Evolutionary conservation across 2,113 vertebrate species (phyloP).

Genomic region (Bos indicus): DNA sequence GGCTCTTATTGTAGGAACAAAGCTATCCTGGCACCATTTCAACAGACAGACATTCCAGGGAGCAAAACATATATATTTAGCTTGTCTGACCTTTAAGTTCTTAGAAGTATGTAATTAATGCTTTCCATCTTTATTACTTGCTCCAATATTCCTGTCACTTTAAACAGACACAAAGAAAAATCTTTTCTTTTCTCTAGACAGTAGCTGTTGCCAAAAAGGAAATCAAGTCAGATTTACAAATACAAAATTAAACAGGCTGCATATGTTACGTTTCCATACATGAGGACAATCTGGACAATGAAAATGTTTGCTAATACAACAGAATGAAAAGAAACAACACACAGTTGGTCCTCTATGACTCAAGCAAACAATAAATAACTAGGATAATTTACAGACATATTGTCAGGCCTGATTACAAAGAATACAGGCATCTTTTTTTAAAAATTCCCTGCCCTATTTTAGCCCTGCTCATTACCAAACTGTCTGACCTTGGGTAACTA

Average conservation of each 20-base stretch:
- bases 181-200: constrained; percentile 74
- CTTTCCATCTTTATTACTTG: constrained; percentile 67
- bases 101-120: constrained; percentile 67
- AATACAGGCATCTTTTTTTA: background rate
- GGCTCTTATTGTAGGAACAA: constrained; percentile 46
- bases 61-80: constrained; percentile 56
- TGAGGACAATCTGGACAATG: constrained; percentile 68
- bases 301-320: constrained; percentile 66
- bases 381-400: constrained; percentile 48
- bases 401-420: background rate
- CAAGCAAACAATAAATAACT: constrained; percentile 48
- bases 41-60: constrained; percentile 46
- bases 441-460: background rate
- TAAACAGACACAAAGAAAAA: constrained; percentile 68
- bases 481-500: background rate
- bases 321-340: constrained; percentile 63
- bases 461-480: constrained; percentile 4
- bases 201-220: constrained; percentile 71
- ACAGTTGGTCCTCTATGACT: constrained; percentile 49
- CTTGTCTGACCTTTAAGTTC: constrained; percentile 64
- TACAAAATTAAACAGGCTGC: constrained; percentile 70
- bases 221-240: constrained; percentile 73
- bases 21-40: constrained; percentile 43
- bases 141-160: constrained; percentile 68
- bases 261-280: constrained; percentile 63